Conservation (phyloP, 2,888 invertebrate genomes). For the Fragum whitleyi region DNA sequence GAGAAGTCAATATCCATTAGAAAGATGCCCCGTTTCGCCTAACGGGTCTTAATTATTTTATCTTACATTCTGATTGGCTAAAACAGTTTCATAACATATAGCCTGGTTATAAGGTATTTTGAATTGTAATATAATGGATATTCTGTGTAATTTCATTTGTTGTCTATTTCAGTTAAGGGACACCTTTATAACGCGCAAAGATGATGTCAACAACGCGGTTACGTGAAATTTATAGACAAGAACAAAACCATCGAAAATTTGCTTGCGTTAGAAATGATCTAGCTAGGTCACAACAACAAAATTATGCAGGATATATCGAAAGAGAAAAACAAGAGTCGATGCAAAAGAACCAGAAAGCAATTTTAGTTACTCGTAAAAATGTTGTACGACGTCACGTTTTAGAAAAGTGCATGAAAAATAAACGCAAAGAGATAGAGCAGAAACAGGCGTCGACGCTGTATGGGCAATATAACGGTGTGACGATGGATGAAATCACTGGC, state of each 20-base stretch:
- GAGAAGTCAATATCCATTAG: too few relatives aligned
- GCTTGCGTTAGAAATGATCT: constrained; percentile 71
- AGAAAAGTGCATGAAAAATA: constrained; percentile 68
- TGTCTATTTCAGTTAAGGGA: too few relatives aligned
- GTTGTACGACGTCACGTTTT: constrained; percentile 66
- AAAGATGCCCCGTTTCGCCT: too few relatives aligned
- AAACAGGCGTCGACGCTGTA: constrained; percentile 43
- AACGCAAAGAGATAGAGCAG: constrained; percentile 57
- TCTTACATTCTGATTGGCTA: too few relatives aligned
- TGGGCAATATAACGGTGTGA: constrained; percentile 66
- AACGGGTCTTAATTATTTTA: too few relatives aligned
- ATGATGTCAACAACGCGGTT: constrained; percentile 63
- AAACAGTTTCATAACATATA: too few relatives aligned
- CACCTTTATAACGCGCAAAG: background rate
- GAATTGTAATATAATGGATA: too few relatives aligned
- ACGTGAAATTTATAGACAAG: constrained; percentile 55
- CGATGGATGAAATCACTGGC: constrained; percentile 63
- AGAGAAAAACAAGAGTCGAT: constrained; percentile 64
- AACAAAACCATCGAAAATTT: constrained; percentile 67
- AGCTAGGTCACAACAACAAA: constrained; percentile 58
- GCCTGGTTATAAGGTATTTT: too few relatives aligned
- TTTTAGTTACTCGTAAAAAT: constrained; percentile 57
- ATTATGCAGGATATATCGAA: constrained; percentile 57
- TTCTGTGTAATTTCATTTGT: too few relatives aligned
- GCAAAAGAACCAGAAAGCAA: constrained; percentile 61